Percentiles rank a stretch among this genome's conserved stretches.
These are phyloP conservation scores for Arnoldichthys spilopterus DNA, from an alignment of 2,797 vertebrate genomes.

Conservation along the genomic window DNA sequence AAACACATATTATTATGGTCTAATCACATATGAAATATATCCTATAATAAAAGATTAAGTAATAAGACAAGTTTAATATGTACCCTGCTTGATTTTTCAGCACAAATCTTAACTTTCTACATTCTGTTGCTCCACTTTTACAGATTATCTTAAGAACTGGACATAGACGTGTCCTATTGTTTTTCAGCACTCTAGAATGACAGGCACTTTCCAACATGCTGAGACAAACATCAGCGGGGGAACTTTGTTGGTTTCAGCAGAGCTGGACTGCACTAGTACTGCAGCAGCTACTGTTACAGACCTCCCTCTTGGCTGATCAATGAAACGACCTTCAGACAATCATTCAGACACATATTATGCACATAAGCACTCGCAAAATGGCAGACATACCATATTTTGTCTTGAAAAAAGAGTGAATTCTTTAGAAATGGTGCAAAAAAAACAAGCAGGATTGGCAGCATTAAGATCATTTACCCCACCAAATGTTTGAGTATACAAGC, in stretches of 20 bases:
- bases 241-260: conserved; percentile 18
- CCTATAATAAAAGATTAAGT: no score
- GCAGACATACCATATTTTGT: not conserved
- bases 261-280: not conserved
- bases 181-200: not conserved
- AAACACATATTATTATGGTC: no score
- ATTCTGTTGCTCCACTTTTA: no score
- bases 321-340: conserved; percentile 37
- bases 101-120: no score
- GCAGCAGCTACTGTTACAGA: conserved; percentile 35
- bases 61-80: no score
- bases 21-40: no score
- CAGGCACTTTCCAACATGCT: not conserved
- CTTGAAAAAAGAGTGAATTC: not conserved
- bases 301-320: conserved; percentile 37
- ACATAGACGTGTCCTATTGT: no score
- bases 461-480: not conserved
- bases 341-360: conserved; percentile 8
- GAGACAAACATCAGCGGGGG: not conserved
- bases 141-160: no score
- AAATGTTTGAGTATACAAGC: not conserved
- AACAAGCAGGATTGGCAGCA: not conserved
- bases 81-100: no score
- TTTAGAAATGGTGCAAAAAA: not conserved
- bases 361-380: not conserved